Evolutionary conservation across 2,888 invertebrate species (phyloP).

Genomic region (Drosophila mercatorum): DNA sequence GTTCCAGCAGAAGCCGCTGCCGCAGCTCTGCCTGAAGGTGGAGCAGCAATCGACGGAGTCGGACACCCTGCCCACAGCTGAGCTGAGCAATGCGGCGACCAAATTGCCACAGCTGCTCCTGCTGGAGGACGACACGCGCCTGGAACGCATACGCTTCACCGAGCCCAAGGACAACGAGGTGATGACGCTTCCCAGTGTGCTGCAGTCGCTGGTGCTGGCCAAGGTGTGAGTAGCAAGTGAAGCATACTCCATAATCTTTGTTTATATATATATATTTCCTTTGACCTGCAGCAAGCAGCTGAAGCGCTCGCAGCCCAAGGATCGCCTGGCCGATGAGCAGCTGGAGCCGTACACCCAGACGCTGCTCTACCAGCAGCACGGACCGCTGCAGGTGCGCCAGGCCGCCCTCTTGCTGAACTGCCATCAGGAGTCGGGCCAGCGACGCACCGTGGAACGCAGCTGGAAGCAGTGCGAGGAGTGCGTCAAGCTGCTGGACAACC

Average conservation of each 20-base stretch:
- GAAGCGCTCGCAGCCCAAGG: slow-evolving; percentile 90
- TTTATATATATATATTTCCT: not conserved
- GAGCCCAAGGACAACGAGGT: slow-evolving; percentile 86
- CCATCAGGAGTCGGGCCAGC: slow-evolving; percentile 90
- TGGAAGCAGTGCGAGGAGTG: slow-evolving; percentile 94
- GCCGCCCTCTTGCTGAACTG: slow-evolving; percentile 91
- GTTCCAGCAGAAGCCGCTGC: slow-evolving; percentile 92
- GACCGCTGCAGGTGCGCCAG: slow-evolving; percentile 91
- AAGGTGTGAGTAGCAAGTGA: slow-evolving; percentile 87
- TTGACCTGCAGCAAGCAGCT: slow-evolving; percentile 87
- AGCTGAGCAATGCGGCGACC: slow-evolving; percentile 85
- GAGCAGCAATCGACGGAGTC: slow-evolving; percentile 77
- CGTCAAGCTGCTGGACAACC: slow-evolving; percentile 86
- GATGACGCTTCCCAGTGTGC: slow-evolving; percentile 87
- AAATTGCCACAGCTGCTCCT: slow-evolving; percentile 88
- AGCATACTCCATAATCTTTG: too few relatives aligned
- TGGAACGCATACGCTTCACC: slow-evolving; percentile 91
- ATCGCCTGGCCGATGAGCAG: slow-evolving; percentile 93
- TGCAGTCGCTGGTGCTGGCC: slow-evolving; percentile 92
- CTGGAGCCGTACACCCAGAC: slow-evolving; percentile 90
- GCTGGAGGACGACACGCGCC: slow-evolving; percentile 93
- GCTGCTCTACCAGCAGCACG: slow-evolving; percentile 88
- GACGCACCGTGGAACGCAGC: slow-evolving; percentile 94
- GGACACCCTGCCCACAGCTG: slow-evolving; percentile 54
- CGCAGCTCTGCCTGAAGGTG: slow-evolving; percentile 92